Conservation (phyloP, 2,797 vertebrate species). For the Tragopan temminckii region DNA sequence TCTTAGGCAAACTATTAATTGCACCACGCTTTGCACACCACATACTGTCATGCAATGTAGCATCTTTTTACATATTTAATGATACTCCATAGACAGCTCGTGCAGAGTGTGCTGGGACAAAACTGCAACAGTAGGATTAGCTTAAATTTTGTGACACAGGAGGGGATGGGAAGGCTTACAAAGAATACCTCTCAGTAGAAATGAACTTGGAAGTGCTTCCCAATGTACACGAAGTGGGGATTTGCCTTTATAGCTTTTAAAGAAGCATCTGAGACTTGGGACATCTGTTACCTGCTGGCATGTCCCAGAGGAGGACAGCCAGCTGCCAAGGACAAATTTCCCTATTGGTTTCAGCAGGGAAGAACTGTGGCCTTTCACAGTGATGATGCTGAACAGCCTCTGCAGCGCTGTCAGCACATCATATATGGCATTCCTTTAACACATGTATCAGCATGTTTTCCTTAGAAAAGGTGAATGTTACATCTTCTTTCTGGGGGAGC, state of each 20-base stretch:
- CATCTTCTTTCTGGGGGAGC: background rate
- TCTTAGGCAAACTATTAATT: background rate
- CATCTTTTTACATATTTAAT: background rate
- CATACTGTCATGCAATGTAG: background rate
- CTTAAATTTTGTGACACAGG: background rate
- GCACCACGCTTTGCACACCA: background rate
- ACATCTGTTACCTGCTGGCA: background rate
- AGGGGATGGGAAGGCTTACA: background rate
- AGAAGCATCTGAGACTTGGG: background rate
- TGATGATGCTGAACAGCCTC: background rate
- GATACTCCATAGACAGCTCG: background rate
- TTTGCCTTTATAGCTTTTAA: background rate
- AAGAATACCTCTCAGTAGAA: background rate
- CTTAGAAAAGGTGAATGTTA: fast-evolving
- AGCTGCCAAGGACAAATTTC: background rate
- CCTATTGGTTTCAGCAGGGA: background rate
- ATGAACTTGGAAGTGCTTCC: background rate
- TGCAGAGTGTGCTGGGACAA: background rate
- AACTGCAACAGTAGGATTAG: background rate
- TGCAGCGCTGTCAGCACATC: background rate
- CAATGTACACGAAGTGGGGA: fast-evolving
- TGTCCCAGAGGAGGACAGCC: background rate
- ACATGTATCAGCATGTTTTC: background rate
- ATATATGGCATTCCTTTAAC: background rate
- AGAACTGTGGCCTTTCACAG: background rate